Evolutionary conservation across 2,797 vertebrate genomes (phyloP), one percentile per base, ranked within the genome.

Genomic region (Falco columbarius): DNA sequence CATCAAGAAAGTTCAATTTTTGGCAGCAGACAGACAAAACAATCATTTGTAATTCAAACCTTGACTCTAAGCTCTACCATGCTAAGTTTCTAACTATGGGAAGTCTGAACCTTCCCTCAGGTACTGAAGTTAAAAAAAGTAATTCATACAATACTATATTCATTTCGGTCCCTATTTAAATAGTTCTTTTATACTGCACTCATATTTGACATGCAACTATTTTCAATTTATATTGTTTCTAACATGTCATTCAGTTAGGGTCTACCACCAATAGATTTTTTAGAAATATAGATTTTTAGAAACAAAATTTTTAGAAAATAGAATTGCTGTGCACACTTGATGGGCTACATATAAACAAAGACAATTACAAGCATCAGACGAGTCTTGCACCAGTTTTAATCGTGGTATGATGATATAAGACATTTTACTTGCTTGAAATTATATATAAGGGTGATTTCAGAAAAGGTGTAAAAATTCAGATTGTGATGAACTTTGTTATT

Each of bases 11-110:
- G 76, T 93, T 90, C 88, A 83, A 38, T 51, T 81, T 89, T 34
- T 89, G 71, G 91, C 85, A 96, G 85, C 42, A 94, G 86, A 86
- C 56, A 93, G 94, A 90, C 82, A 75, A 96, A 94, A 95, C 87
- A 93, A 94, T 84, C 44, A 86, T 83, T 92, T 84, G 46, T 86
- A 92, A 96, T 86, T 93, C 94, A 96, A 95, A 68, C 80, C 66
- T 56, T 88, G 80, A 86, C 91, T 88, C 70, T 68, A 47, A 83
- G 91, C 55, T 75, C 56, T 68, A 91, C 63, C 90, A 81, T 67
- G 49, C 4, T 79, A 85, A 49, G 77, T 59, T 88, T 83, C 70
- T 49, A 76, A 52, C 83, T 51, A 55, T 2, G 14, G 36, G 67
- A 92, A 95, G 56, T 27, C 73, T 83, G 80, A 90, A 91, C 70